Conservation (phyloP, 1,140 invertebrate species). For the Forficula auricularia region DNA sequence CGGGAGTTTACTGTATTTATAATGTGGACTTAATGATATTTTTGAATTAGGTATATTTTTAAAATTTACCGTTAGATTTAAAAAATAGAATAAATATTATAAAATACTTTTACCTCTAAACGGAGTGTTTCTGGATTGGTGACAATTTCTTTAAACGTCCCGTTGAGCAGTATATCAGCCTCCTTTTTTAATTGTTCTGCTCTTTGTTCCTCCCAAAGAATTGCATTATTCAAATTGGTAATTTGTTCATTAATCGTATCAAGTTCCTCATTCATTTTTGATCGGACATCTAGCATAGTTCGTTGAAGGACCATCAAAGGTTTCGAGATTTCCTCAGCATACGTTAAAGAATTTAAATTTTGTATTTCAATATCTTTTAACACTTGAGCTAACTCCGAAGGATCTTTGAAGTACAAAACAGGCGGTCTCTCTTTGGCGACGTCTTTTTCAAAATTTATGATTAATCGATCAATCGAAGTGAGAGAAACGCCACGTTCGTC, state of each 20-base stretch:
- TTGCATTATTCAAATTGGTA: constrained; percentile 22
- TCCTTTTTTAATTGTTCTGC: constrained; percentile 26
- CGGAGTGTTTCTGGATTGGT: constrained; percentile 33
- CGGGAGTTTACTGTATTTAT: too few species aligned
- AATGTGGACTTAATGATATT: too few species aligned
- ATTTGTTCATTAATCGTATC: constrained; percentile 21
- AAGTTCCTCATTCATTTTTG: constrained; percentile 23
- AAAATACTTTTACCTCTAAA: too few species aligned
- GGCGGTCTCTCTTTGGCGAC: constrained; percentile 25
- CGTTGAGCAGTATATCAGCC: constrained; percentile 26
- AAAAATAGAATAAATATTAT: too few species aligned
- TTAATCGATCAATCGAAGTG: constrained; percentile 27
- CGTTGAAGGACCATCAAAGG: constrained; percentile 32
- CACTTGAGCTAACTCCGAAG: constrained; percentile 32
- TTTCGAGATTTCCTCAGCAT: constrained; percentile 38
- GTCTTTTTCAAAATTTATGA: constrained; percentile 30
- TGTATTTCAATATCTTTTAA: constrained; percentile 40
- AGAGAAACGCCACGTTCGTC: constrained; percentile 8
- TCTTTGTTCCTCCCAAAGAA: constrained; percentile 24
- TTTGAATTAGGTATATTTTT: too few species aligned
- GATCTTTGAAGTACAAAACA: constrained; percentile 36
- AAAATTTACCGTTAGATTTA: too few species aligned
- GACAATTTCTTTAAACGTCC: constrained; percentile 29
- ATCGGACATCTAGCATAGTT: constrained; percentile 25
- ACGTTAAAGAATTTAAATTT: constrained; percentile 42